Conservation (phyloP, 1,140 invertebrate genomes). For the Drosophila pruinosa region DNA sequence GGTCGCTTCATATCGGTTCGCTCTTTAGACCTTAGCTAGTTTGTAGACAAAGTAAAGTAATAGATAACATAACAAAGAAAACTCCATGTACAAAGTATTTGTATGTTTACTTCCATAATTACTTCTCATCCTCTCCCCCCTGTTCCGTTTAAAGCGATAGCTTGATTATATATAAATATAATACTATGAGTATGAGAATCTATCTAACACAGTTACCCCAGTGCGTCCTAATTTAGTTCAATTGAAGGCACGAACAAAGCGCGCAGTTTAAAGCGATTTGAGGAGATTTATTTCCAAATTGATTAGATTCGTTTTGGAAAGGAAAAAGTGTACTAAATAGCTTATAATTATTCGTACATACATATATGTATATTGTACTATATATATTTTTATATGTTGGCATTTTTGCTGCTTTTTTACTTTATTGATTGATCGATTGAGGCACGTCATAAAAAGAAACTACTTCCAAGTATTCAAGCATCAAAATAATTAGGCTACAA, state of each 20-base stretch:
- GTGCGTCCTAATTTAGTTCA: slow-evolving; percentile 76
- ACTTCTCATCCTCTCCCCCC: slow-evolving; percentile 9
- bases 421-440: slow-evolving; percentile 45
- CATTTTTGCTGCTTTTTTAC: slow-evolving; percentile 71
- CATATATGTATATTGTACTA: slow-evolving; percentile 51
- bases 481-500: slow-evolving; percentile 64
- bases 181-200: slow-evolving; percentile 21
- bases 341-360: slow-evolving; percentile 32
- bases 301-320: slow-evolving; percentile 37
- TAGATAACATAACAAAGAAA: slow-evolving; percentile 11
- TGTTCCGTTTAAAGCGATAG: not conserved
- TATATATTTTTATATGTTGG: slow-evolving; percentile 78
- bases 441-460: slow-evolving; percentile 24
- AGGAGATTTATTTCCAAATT: slow-evolving; percentile 48
- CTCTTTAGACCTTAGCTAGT: slow-evolving; percentile 57
- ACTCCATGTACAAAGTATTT: slow-evolving; percentile 76
- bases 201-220: slow-evolving; percentile 43
- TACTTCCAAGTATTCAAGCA: slow-evolving; percentile 69
- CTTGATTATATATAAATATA: slow-evolving; percentile 3
- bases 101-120: slow-evolving; percentile 57
- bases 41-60: slow-evolving; percentile 27
- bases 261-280: slow-evolving; percentile 29
- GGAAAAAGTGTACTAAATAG: slow-evolving; percentile 7
- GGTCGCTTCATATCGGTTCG: slow-evolving; percentile 63
- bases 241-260: slow-evolving; percentile 46